Percentiles rank a stretch among this genome's conserved stretches.
Evolutionary conservation across 2,888 invertebrate species (phyloP).

Genomic region (Amphipoea lucens): DNA sequence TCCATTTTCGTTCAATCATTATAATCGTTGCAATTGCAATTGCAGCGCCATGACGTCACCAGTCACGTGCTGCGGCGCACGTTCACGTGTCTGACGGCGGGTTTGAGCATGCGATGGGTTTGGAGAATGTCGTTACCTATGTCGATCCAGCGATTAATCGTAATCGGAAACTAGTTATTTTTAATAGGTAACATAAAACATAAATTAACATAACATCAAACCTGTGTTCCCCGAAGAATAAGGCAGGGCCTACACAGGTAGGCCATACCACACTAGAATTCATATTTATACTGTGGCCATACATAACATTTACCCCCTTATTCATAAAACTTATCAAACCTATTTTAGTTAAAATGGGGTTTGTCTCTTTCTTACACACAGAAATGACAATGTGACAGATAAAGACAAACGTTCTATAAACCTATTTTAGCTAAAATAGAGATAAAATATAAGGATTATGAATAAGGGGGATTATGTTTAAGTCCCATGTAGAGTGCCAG

Average conservation of each 20-base stretch:
- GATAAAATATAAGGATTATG: too few relatives aligned
- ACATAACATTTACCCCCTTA: too few relatives aligned
- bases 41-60: constrained; percentile 64
- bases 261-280: too few relatives aligned
- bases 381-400: too few relatives aligned
- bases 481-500: neutral
- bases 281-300: too few relatives aligned
- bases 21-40: constrained; percentile 55
- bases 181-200: neutral
- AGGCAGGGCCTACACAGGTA: neutral
- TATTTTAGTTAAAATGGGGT: too few relatives aligned
- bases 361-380: too few relatives aligned
- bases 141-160: constrained; percentile 32
- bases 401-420: too few relatives aligned
- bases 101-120: constrained; percentile 10
- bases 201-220: neutral
- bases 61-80: constrained; percentile 61
- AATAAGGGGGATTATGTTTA: too few relatives aligned
- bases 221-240: neutral
- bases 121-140: constrained; percentile 49
- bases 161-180: constrained; percentile 25
- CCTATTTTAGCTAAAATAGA: too few relatives aligned
- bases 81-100: constrained; percentile 56
- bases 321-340: too few relatives aligned
- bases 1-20: constrained; percentile 62